Evolutionary conservation across 2,888 invertebrate species (phyloP).

Genomic region (Chouioia cunea): DNA sequence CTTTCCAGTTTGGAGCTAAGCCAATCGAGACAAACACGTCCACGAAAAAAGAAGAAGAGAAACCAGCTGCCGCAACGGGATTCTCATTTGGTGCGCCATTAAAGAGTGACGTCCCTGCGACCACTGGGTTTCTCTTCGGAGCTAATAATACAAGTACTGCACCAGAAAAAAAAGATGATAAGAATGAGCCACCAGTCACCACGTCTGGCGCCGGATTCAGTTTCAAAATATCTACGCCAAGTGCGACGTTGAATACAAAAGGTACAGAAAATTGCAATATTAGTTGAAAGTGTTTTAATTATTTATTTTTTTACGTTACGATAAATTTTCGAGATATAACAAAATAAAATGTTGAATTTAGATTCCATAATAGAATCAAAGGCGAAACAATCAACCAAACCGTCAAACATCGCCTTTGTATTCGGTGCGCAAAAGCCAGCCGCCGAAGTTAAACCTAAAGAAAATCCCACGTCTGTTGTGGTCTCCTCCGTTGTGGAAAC

Average conservation of each 20-base stretch:
- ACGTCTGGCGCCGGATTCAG: constrained; percentile 30
- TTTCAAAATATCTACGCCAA: constrained; percentile 40
- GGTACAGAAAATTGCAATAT: background rate
- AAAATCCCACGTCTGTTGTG: background rate
- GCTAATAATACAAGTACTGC: constrained; percentile 28
- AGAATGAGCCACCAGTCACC: constrained; percentile 41
- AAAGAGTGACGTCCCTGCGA: constrained; percentile 36
- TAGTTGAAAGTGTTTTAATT: too few species aligned
- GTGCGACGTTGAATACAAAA: constrained; percentile 1
- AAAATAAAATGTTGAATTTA: background rate
- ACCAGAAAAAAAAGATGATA: constrained; percentile 41
- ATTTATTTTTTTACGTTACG: too few species aligned
- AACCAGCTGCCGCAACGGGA: constrained; percentile 17
- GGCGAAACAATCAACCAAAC: constrained; percentile 4
- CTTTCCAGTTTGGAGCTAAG: constrained; percentile 46
- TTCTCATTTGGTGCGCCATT: constrained; percentile 55
- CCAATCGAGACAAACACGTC: constrained; percentile 21
- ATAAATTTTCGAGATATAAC: too few species aligned
- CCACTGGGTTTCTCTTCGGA: constrained; percentile 49
- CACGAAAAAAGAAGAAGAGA: constrained; percentile 23
- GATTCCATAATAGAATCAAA: constrained; percentile 3
- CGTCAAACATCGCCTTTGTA: background rate
- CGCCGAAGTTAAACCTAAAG: constrained; percentile 1
- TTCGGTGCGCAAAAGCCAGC: constrained; percentile 14
- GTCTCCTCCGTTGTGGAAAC: too few species aligned